Percentiles rank a stretch among this genome's conserved stretches.
Evolutionary conservation across 2,888 invertebrate species (phyloP).

Genomic region (Yponomeuta plumbellus): DNA sequence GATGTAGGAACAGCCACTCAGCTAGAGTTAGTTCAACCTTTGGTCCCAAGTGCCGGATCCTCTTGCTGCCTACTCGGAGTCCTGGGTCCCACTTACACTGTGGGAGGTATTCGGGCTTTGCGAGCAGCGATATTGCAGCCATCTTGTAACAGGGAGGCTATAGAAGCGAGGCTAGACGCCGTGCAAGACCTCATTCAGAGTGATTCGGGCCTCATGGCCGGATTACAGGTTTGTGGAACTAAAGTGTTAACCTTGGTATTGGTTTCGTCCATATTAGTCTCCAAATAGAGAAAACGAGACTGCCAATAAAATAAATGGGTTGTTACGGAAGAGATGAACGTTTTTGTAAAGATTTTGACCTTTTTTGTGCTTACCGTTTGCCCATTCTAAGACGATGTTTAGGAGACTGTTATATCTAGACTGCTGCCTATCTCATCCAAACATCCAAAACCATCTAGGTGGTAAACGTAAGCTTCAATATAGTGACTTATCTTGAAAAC

Average conservation of each 20-base stretch:
- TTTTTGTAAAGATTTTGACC: too few relatives aligned
- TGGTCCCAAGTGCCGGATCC: slow-evolving; percentile 61
- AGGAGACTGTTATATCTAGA: too few relatives aligned
- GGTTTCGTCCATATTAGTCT: not conserved
- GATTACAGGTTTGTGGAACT: slow-evolving; percentile 68
- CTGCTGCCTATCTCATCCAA: too few relatives aligned
- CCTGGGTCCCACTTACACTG: slow-evolving; percentile 62
- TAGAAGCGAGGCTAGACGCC: slow-evolving; percentile 82
- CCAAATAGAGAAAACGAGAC: not conserved
- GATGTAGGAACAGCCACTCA: slow-evolving; percentile 89
- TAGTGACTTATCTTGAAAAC: too few relatives aligned
- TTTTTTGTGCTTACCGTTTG: too few relatives aligned
- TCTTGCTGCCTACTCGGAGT: slow-evolving; percentile 64
- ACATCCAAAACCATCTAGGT: too few relatives aligned
- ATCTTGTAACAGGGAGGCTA: slow-evolving; percentile 79
- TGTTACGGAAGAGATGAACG: too few relatives aligned
- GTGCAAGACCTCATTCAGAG: slow-evolving; percentile 85
- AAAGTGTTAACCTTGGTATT: not conserved
- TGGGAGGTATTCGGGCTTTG: slow-evolving; percentile 85
- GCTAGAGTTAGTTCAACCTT: slow-evolving; percentile 81
- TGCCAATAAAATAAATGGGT: too few relatives aligned
- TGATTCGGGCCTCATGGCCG: slow-evolving; percentile 78
- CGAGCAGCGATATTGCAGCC: slow-evolving; percentile 89
- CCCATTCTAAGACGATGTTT: too few relatives aligned
- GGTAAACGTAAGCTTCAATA: too few relatives aligned